These are phyloP conservation scores for Prosapia bicincta DNA, from an alignment of 2,888 invertebrate genomes.

Conservation along the genomic window DNA sequence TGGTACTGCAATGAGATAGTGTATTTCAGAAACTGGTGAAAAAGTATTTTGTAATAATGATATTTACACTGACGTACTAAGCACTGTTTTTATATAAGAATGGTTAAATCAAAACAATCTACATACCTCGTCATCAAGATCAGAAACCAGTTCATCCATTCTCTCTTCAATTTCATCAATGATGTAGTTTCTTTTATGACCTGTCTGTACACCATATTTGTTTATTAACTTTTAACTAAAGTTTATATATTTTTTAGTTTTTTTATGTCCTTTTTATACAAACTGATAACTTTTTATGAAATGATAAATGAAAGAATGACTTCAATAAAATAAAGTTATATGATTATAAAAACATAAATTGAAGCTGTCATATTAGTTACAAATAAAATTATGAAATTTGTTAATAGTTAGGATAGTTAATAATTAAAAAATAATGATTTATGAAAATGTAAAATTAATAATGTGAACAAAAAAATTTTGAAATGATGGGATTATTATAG, in stretches of 20 bases:
- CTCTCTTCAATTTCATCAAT: conserved; percentile 84
- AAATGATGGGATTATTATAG: conserved; percentile 9
- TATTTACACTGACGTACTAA: background rate
- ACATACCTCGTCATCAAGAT: conserved; percentile 71
- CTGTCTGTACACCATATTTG: conserved; percentile 64
- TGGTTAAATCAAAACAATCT: background rate
- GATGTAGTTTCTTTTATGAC: conserved; percentile 51
- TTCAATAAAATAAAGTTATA: too few relatives aligned
- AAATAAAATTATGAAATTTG: too few relatives aligned
- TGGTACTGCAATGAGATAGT: too few relatives aligned
- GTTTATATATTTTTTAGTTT: background rate
- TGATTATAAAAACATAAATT: too few relatives aligned
- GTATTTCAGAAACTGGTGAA: too few relatives aligned
- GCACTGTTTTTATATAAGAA: too few relatives aligned
- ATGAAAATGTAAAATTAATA: too few relatives aligned
- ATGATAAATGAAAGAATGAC: background rate
- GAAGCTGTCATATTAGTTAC: too few relatives aligned
- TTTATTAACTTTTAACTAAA: background rate
- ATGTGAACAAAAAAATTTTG: too few relatives aligned
- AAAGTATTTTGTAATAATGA: background rate
- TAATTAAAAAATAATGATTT: too few relatives aligned
- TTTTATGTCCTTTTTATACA: background rate
- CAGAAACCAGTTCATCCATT: conserved; percentile 79
- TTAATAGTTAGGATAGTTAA: too few relatives aligned
- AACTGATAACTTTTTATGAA: background rate